Evolutionary conservation across 1,140 invertebrate genomes (phyloP).

Genomic region (Pteromalus puparum): DNA sequence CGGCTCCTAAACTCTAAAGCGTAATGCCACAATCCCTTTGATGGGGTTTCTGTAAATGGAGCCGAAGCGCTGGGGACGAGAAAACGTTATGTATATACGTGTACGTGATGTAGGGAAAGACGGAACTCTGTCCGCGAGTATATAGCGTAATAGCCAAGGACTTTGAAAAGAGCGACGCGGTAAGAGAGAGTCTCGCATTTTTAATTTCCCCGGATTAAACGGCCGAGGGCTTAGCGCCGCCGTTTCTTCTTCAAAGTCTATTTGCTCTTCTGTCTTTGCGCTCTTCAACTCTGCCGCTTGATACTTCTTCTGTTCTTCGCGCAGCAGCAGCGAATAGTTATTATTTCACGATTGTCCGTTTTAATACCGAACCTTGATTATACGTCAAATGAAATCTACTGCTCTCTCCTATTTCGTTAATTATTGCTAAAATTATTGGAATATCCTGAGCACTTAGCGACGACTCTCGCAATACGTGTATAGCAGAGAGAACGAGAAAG

Average conservation of each 20-base stretch:
- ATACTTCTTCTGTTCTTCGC: neutral
- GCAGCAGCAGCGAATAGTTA: too few species aligned
- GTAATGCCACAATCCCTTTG: conserved; percentile 74
- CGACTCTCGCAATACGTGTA: neutral
- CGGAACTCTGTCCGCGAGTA: neutral
- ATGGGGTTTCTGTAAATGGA: conserved; percentile 76
- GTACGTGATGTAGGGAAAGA: neutral
- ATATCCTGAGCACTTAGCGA: too few species aligned
- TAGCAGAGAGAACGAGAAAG: neutral
- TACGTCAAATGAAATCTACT: too few species aligned
- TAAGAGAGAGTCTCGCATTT: conserved; percentile 64
- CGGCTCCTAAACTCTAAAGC: conserved; percentile 66
- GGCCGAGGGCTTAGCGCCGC: conserved; percentile 2
- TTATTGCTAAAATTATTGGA: too few species aligned
- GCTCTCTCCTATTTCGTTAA: too few species aligned
- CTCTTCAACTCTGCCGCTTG: neutral
- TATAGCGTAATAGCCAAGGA: conserved; percentile 26
- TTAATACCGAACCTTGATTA: too few species aligned
- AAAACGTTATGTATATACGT: neutral
- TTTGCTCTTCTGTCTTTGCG: conserved; percentile 42
- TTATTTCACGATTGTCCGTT: too few species aligned
- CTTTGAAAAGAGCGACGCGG: conserved; percentile 27
- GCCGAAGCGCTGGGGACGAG: conserved; percentile 36
- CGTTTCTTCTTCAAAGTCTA: conserved; percentile 55
- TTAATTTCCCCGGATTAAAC: conserved; percentile 74